Evolutionary conservation across 2,888 invertebrate species (phyloP), one percentile per base, ranked within the genome.

Genomic region (Caenorhabditis macrosperma): DNA sequence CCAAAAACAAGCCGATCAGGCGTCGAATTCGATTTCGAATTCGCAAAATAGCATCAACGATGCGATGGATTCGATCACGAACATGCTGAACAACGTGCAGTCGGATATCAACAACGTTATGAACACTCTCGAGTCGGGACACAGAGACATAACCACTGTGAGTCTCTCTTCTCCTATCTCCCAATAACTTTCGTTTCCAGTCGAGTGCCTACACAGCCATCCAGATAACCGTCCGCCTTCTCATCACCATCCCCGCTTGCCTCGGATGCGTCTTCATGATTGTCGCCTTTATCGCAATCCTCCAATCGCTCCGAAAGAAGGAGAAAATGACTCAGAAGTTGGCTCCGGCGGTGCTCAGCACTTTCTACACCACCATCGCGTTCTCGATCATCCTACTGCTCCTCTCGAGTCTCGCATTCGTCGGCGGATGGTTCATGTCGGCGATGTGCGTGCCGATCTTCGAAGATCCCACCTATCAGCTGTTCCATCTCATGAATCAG

Each of bases 361-460:
- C 35, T 9, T 79, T 79, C 64, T 79, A 79, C 54, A 41, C 44
- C 9, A 54, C 68, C 15, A 74, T 74, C 28, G 17, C 48, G 22
- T 26, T 64, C 50, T 54, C 74, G 1, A 79, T 79, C n/a, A 33
- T 33, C 15, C 41, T 69, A 10, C 30, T 79, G 6, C 24, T 64
- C 3, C 30, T 74, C 22, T 44, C 79, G n/a, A 80, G 79, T 48
- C 9, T 63, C 22, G 57, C 60, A 1, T 84, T 84, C 50, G 79
- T 84, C 26, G 64, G 63, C 17, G 84, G 84, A 46, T 84, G 84
- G 84, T 52, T 74, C 20, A 75, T 78, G 20, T 81, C 84, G 5
- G 84, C 82, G 1, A 69, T 69, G 44, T 84, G 84, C 60, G 79
- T 79, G 20, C 82, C 82, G 6, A 63, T 82, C 28, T 82, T 84